These are phyloP conservation scores for Drosophila grimshawi DNA, from an alignment of 1,140 invertebrate species.

Conservation along the genomic window DNA sequence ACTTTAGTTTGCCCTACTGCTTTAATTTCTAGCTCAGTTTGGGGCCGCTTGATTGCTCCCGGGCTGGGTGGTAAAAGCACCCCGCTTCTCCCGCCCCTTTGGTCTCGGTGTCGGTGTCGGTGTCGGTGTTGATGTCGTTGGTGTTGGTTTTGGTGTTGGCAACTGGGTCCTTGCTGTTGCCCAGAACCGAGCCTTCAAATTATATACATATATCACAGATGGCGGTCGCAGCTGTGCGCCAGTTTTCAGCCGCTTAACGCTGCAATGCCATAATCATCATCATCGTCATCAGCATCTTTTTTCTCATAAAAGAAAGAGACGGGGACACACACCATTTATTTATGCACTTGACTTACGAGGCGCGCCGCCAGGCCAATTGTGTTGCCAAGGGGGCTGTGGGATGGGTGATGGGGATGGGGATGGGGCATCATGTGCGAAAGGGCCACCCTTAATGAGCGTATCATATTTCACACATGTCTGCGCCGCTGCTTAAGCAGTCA, in stretches of 20 bases:
- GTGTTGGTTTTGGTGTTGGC: no score
- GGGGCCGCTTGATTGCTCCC: constrained; percentile 38
- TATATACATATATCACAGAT: constrained; percentile 64
- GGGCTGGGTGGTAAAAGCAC: constrained; percentile 36
- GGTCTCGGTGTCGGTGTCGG: not conserved
- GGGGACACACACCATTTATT: constrained; percentile 58
- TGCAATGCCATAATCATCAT: constrained; percentile 61
- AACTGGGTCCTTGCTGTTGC: constrained; percentile 38
- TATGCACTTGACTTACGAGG: constrained; percentile 74
- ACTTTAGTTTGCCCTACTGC: constrained; percentile 39
- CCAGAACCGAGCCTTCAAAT: constrained; percentile 26
- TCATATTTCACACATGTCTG: constrained; percentile 73
- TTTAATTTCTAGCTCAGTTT: constrained; percentile 52
- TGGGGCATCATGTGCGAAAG: constrained; percentile 5
- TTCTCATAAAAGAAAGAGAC: constrained; percentile 45
- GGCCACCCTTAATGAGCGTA: constrained; percentile 68
- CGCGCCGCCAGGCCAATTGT: constrained; percentile 21
- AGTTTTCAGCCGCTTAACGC: constrained; percentile 65
- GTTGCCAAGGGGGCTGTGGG: not conserved
- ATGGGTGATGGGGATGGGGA: not conserved
- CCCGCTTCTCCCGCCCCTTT: not conserved
- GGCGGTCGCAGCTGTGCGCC: constrained; percentile 63
- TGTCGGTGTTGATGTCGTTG: no score
- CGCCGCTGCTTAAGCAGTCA: constrained; percentile 52
- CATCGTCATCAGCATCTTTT: constrained; percentile 60